A percentile compares a stretch with the other conserved stretches of the same genome.
These are phyloP conservation scores for Ctenodactylus gundi DNA, from an alignment of 2,113 vertebrate genomes.

Conservation along the genomic window DNA sequence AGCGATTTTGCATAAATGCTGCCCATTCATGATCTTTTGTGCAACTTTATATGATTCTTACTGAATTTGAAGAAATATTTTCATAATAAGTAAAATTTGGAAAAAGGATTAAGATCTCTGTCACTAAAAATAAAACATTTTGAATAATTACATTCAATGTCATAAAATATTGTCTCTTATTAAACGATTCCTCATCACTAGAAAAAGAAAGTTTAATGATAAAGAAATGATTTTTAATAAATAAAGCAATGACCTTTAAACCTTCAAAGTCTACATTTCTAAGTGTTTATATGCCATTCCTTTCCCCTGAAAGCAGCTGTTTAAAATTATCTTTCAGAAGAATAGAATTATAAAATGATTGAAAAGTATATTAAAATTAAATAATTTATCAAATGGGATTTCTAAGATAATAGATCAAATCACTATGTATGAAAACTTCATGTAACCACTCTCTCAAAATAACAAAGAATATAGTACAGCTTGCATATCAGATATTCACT, in stretches of 20 bases:
- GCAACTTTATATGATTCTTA: not conserved
- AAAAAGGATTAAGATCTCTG: not conserved
- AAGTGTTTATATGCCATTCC: not conserved
- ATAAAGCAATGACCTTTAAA: not conserved
- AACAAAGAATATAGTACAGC: not conserved
- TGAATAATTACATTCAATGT: not conserved
- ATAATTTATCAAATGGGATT: conserved; percentile 43
- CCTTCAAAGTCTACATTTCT: not conserved
- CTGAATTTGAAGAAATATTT: not conserved
- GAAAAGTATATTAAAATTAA: conserved; percentile 43
- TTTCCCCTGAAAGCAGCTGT: not conserved
- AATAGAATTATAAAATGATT: conserved; percentile 12
- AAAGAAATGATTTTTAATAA: not conserved
- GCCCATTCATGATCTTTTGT: not conserved
- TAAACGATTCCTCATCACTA: not conserved
- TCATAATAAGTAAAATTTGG: not conserved
- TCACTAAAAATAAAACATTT: not conserved
- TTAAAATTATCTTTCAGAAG: not conserved
- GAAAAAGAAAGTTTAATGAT: not conserved
- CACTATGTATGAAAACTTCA: not conserved
- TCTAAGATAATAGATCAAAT: conserved; percentile 52
- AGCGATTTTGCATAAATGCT: not conserved
- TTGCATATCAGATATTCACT: conserved; percentile 44
- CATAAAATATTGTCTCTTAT: not conserved
- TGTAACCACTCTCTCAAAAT: not conserved